Base-by-base conservation (phyloP, 2,113 vertebrate species). In the Phylloscopus trochilus region DNA sequence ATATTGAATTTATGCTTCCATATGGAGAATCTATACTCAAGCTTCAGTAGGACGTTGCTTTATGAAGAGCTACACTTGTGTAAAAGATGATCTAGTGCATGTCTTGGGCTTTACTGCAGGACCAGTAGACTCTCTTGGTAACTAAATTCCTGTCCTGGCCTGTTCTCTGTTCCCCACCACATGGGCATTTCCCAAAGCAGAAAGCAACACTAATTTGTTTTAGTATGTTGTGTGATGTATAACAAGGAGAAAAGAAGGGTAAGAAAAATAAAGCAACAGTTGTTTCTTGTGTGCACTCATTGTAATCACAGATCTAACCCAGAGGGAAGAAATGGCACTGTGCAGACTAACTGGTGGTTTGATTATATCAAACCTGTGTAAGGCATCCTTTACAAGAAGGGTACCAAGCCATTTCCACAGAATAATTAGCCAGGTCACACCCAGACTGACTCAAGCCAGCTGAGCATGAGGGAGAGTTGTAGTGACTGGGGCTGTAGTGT, bases 51-150 rank as follows among this genome's bases (percentile, higher is more conserved):
- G 15, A 10, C 7, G 0, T 27, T 31, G 5, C 21, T 88, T 39
- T 35, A 56, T 21, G 16, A 75, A 60, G 56, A 68, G 22, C 10
- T 1, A 0, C 4, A 1, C 41, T 62, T 62, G 13, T 86, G 39
- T 44, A 62, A 67, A 73, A 52, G 35, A 13, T 41, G 7, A 28
- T 79, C 11, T 13, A 33, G 7, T 18, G 3, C 19, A 1, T 11
- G 11, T 15, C 30, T 82, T 58, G 22, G 59, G 53, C 26, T 80
- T 73, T 69, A 39, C 37, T 37, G 5, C 18, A 53, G 22, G 31
- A 35, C 20, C 1, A 0, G 3, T 31, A 52, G 75, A 30, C 6
- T 0, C 7, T 52, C 22, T 52, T 20, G 3, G 30, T 63, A 68
- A n/a, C n/a, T 39, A 22, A 79, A 22, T 62, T 30, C 11, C 52